A percentile compares a stretch with the other conserved stretches of the same genome.
Conservation (phyloP, 2,888 invertebrate species). For the Clitarchus hookeri region DNA sequence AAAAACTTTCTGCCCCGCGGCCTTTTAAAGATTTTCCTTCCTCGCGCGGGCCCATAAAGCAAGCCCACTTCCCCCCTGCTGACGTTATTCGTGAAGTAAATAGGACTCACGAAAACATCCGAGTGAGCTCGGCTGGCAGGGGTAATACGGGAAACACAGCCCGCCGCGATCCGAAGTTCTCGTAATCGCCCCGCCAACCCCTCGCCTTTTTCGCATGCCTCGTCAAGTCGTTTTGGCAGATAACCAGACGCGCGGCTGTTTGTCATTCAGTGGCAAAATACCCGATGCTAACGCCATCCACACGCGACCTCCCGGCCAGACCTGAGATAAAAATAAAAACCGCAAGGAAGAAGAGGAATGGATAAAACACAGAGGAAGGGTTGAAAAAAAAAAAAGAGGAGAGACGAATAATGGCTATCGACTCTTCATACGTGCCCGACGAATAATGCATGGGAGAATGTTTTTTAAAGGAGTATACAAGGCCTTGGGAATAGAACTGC, state of each 20-base stretch:
- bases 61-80: not conserved
- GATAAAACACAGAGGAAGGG: not conserved
- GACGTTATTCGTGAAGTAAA: not conserved
- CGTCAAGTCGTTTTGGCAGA: slow-evolving; percentile 18
- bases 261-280: slow-evolving; percentile 24
- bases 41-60: not conserved
- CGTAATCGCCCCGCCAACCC: not conserved
- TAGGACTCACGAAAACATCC: not conserved
- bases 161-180: not conserved
- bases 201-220: not conserved
- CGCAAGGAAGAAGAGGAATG: not conserved
- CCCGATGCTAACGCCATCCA: slow-evolving; percentile 23
- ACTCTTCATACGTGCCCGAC: not conserved
- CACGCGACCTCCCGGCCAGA: not conserved
- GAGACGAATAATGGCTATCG: slow-evolving; percentile 11
- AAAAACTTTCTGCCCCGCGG: not conserved
- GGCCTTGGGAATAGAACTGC: not conserved
- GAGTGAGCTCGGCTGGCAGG: not conserved
- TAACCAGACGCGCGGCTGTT: slow-evolving; percentile 18
- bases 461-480: slow-evolving; percentile 7
- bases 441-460: slow-evolving; percentile 14
- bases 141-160: not conserved
- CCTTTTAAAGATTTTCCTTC: not conserved
- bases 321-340: not conserved
- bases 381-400: not conserved